Base-by-base conservation (phyloP, 2,797 vertebrate genomes). In the Anableps anableps region DNA sequence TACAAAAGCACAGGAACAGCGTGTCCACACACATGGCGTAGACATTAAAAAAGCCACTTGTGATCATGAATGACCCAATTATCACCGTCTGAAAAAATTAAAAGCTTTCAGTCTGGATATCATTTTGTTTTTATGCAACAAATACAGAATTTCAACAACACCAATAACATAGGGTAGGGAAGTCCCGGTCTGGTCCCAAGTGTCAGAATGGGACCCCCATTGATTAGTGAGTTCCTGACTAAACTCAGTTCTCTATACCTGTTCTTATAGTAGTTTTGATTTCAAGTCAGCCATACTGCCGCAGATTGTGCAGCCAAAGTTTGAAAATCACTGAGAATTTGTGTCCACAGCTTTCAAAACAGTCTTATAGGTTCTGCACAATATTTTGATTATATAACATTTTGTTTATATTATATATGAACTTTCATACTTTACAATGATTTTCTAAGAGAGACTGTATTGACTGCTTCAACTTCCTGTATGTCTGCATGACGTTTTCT, bases 1-100 rank as follows among this genome's bases (percentile, higher is more conserved):
- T 93, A 99, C 98, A 99, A 93, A 99, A 99, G 93, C 98, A 99
- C 91, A 99, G 96, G 96, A 99, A 99, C 88, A 99, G 93, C 0
- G 98, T 99, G 92, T 99, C 98, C 43, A 99, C 97, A 91, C 98
- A 99, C 96, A 99, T 98, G 94, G 97, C 96, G 86, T 97, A 99
- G 94, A 99, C 97, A 1, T 97, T 99, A 94, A 99, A 99, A 93
- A 99, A 99, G 60, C 97, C 98, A 0, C 99, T 97, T 80, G 98
- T 97, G 80, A 99, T 95, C 85, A 99, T 89, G 86, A 98, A 99
- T 55, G 98, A 97, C 88, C 98, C 98, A 84, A 98, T 94, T 85
- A 97, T 95, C 92, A 99, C 95, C 0, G 97, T 98, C 98, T 99
- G 93, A 45, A 92, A 94, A 58, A 43, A 93, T 14, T 68, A 90